Conservation (phyloP, 1,140 invertebrate species). For the Nephila pilipes region DNA sequence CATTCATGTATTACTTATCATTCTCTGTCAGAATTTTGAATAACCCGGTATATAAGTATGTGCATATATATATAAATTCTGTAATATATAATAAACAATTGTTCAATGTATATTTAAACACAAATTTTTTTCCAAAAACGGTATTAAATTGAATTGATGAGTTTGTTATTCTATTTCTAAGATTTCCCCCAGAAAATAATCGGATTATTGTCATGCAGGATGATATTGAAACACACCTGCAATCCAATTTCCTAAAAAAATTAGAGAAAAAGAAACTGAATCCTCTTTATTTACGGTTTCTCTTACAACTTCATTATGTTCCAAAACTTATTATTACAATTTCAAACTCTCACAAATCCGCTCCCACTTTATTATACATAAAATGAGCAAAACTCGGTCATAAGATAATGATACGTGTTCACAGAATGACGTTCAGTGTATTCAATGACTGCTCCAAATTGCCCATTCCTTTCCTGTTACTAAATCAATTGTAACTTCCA, state of each 20-base stretch:
- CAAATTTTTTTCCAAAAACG: too few species aligned
- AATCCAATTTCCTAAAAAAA: neutral
- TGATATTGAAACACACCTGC: neutral
- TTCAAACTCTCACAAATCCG: neutral
- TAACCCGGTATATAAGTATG: too few species aligned
- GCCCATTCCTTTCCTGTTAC: neutral
- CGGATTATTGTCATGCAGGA: too few species aligned
- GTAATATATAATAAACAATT: too few species aligned
- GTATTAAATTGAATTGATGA: too few species aligned
- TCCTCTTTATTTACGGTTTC: too few species aligned
- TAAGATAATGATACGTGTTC: neutral
- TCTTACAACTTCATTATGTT: neutral
- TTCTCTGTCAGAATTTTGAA: too few species aligned
- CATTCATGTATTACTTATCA: too few species aligned
- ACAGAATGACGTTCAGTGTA: neutral
- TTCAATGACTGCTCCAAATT: constrained; percentile 7
- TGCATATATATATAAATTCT: too few species aligned
- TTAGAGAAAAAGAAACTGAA: neutral
- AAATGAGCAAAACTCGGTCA: neutral
- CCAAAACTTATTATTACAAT: neutral
- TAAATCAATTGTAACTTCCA: neutral
- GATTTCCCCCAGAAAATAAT: too few species aligned
- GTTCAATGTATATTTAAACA: too few species aligned
- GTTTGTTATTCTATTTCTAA: too few species aligned
- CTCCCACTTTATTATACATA: neutral